Conservation (phyloP, 2,797 vertebrate species). For the Acrossocheilus wenchowensis region DNA sequence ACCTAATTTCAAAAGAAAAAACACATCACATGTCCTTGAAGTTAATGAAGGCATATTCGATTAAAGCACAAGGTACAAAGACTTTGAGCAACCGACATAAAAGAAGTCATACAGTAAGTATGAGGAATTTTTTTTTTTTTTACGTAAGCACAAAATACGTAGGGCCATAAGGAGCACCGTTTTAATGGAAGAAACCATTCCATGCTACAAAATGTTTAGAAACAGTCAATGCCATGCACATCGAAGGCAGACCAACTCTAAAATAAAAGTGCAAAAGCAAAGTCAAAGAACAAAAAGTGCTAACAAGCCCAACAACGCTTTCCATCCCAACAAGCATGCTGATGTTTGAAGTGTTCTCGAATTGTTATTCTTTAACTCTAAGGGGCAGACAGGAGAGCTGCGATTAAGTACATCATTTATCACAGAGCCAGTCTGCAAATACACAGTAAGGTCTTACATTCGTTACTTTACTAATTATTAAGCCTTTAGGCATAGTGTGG, state of each 20-base stretch:
- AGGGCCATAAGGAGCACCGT: constrained; percentile 50
- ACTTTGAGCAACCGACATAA: constrained; percentile 41
- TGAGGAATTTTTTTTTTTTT: not conserved
- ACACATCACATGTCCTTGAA: constrained; percentile 11
- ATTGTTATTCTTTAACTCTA: not conserved
- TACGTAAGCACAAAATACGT: constrained; percentile 25
- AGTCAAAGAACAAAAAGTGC: constrained; percentile 45
- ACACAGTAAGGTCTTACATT: constrained; percentile 46
- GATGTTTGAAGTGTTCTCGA: constrained; percentile 7
- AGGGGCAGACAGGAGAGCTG: constrained; percentile 24
- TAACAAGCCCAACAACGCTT: constrained; percentile 27
- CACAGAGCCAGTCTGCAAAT: constrained; percentile 68
- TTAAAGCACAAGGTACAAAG: constrained; percentile 52
- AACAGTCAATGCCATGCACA: constrained; percentile 71
- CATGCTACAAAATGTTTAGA: constrained; percentile 60
- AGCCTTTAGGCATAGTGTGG: constrained; percentile 3
- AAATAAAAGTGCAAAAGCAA: constrained; percentile 73
- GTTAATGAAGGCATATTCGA: constrained; percentile 44
- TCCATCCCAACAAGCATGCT: constrained; percentile 26
- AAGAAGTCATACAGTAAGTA: constrained; percentile 16
- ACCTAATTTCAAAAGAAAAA: constrained; percentile 13
- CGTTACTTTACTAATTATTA: constrained; percentile 11
- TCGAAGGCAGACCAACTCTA: constrained; percentile 57
- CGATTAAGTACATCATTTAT: not conserved
- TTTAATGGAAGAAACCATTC: constrained; percentile 60